Percentiles rank a stretch among this genome's conserved stretches.
phyloP scores from a whole-genome alignment of 2,113 vertebrate species.

The Etia nguti region DNA sequence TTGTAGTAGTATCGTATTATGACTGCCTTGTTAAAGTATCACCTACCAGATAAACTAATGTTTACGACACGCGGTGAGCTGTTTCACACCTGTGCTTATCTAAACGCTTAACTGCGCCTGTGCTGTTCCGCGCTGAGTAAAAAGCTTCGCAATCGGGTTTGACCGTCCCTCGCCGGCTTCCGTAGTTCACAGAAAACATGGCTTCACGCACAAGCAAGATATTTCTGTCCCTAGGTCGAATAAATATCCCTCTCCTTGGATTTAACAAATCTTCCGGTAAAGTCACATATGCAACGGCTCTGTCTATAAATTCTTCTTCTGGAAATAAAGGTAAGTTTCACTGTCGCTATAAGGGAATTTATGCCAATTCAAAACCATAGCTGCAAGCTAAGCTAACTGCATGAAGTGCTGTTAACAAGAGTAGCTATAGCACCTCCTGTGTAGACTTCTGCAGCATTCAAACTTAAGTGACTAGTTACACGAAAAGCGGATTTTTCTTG shows the following conservation, averaged over 20 bases:
- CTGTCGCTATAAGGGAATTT: not conserved
- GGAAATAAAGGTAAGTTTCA: slow-evolving; percentile 43
- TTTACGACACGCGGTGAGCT: not conserved
- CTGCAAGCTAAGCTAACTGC: not conserved
- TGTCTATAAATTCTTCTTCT: not conserved
- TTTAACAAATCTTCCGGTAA: not conserved
- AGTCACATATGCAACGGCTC: slow-evolving; percentile 15
- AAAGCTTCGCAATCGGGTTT: not conserved
- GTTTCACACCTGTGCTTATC: not conserved
- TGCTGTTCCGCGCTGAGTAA: not conserved
- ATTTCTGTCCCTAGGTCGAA: slow-evolving; percentile 49
- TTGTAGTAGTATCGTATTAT: not conserved
- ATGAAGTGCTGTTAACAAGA: not conserved
- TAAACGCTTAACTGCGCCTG: not conserved
- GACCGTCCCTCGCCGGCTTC: not conserved
- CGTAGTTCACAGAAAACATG: slow-evolving; percentile 62
- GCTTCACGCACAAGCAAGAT: slow-evolving; percentile 34
- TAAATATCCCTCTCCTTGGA: slow-evolving; percentile 9
- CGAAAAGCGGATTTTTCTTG: not conserved
- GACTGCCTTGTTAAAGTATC: not conserved
- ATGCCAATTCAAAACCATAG: not conserved
- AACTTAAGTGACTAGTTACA: not conserved
- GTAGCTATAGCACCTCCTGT: not conserved
- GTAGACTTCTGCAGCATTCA: not conserved
- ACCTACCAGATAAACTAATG: not conserved